Conservation (phyloP, 2,888 invertebrate genomes). For the Caenorhabditis parvicauda region DNA sequence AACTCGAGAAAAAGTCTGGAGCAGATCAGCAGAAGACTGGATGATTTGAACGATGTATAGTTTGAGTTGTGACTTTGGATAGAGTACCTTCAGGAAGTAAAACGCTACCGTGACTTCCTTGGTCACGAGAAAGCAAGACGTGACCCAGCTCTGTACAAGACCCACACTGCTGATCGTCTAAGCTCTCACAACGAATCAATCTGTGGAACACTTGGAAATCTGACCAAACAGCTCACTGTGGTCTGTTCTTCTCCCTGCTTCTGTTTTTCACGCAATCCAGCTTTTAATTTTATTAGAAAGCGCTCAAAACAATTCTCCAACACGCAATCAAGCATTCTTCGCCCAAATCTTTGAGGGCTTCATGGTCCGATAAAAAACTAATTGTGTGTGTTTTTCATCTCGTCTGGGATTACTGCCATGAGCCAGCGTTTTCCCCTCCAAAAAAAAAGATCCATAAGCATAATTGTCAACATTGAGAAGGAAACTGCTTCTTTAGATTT, state of each 20-base stretch:
- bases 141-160: conserved; percentile 48
- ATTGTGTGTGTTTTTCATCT: no score
- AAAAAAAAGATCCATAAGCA: no score
- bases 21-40: conserved; percentile 35
- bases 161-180: conserved; percentile 36
- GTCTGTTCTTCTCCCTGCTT: conserved; percentile 21
- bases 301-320: neutral
- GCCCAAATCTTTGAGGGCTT: no score
- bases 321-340: no score
- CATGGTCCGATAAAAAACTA: no score
- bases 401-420: no score
- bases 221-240: conserved; percentile 40
- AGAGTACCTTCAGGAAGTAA: conserved; percentile 44
- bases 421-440: no score
- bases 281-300: no score
- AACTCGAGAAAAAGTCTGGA: conserved; percentile 45
- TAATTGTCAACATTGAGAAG: no score
- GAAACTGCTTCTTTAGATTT: no score
- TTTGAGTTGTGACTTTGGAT: no score
- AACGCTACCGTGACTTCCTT: conserved; percentile 45
- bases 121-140: conserved; percentile 47
- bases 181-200: conserved; percentile 41
- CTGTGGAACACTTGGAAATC: conserved; percentile 39
- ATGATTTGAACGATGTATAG: conserved; percentile 49
- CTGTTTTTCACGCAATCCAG: no score